Conservation (phyloP, 2,797 vertebrate genomes). For the Brachymystax lenok region DNA sequence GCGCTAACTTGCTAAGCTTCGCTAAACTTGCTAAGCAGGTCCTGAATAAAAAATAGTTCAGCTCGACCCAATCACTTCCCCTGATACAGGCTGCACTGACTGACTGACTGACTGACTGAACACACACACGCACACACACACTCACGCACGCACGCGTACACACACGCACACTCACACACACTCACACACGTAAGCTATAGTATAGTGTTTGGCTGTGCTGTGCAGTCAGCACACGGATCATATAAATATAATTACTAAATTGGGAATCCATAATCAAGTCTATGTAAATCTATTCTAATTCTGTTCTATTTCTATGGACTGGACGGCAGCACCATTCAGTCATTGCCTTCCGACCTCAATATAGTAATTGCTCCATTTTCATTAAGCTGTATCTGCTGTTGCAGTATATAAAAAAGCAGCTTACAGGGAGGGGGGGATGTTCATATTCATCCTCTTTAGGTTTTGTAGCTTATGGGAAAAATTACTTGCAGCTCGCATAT, state of each 20-base stretch:
- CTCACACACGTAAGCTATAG: no score
- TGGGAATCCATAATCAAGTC: background rate
- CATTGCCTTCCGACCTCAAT: conserved; percentile 38
- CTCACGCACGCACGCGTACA: no score
- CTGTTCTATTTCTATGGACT: background rate
- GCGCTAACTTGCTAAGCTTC: no score
- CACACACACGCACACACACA: no score
- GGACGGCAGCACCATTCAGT: background rate
- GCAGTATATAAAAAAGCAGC: conserved; percentile 35
- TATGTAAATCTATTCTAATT: background rate
- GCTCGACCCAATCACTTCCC: no score
- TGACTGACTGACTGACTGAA: conserved; percentile 10
- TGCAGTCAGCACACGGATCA: background rate
- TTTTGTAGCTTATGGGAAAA: conserved; percentile 37
- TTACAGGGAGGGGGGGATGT: conserved; percentile 31
- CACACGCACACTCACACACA: no score
- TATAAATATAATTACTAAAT: background rate
- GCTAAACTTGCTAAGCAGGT: no score
- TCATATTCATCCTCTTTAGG: conserved; percentile 44
- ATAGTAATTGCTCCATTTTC: conserved; percentile 48
- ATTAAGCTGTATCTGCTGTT: conserved; percentile 35
- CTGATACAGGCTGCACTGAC: background rate
- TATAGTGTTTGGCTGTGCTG: no score
- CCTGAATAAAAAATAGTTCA: no score
- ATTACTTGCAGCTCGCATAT: conserved; percentile 44